These are phyloP conservation scores for Lutraria lutraria DNA, from an alignment of 2,888 invertebrate species.

Conservation along the genomic window DNA sequence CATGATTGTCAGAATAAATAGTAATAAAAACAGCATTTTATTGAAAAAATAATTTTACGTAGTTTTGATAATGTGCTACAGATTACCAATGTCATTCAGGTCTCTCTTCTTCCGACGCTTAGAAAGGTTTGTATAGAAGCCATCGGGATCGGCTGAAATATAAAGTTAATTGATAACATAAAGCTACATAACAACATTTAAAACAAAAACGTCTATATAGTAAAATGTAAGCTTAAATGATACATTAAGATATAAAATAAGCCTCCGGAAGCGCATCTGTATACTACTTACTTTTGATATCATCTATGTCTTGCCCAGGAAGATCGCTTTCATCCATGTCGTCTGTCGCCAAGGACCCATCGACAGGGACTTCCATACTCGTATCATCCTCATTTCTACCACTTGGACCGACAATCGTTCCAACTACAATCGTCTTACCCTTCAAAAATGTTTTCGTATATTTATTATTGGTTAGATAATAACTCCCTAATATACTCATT, in stretches of 20 bases:
- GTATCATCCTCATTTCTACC: conserved; percentile 71
- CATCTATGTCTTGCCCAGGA: conserved; percentile 57
- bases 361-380: conserved; percentile 46
- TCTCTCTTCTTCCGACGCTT: conserved; percentile 15
- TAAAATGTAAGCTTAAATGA: too few species aligned
- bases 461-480: too few species aligned
- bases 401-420: conserved; percentile 70
- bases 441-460: conserved; percentile 15
- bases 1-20: too few species aligned
- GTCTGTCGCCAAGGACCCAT: conserved; percentile 34
- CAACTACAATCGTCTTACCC: conserved; percentile 68
- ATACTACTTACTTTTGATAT: conserved; percentile 37
- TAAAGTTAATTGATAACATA: background rate
- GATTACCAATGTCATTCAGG: background rate
- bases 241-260: too few species aligned
- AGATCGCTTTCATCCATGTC: conserved; percentile 46
- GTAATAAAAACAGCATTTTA: too few species aligned
- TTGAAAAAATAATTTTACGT: too few species aligned
- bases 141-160: conserved; percentile 38
- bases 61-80: too few species aligned
- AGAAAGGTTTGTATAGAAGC: background rate
- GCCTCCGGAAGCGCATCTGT: too few species aligned
- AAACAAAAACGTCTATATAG: background rate
- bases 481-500: background rate
- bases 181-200: background rate